A percentile compares a stretch with the other conserved stretches of the same genome.
These are phyloP conservation scores for Corythornis cristatus DNA, from an alignment of 2,113 vertebrate species.

Conservation along the genomic window DNA sequence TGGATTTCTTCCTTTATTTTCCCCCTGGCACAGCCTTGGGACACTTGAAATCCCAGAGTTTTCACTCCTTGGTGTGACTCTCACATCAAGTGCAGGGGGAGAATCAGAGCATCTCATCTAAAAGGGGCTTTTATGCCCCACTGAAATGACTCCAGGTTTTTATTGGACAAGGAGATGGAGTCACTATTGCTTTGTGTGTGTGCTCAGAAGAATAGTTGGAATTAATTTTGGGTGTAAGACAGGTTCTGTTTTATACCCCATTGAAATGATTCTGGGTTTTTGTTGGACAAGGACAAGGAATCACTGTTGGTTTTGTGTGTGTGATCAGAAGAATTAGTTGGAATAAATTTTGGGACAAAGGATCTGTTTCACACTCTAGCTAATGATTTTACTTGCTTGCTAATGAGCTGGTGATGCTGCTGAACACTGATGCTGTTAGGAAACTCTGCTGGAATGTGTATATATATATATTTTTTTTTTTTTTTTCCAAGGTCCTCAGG, in stretches of 20 bases:
- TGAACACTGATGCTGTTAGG: not conserved
- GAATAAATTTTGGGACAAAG: not conserved
- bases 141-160: not conserved
- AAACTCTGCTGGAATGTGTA: not conserved
- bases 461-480: not conserved
- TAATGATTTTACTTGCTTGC: not conserved
- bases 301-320: not conserved
- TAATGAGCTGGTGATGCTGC: not conserved
- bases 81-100: not conserved
- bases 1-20: not conserved
- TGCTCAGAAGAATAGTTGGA: not conserved
- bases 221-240: not conserved
- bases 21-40: not conserved
- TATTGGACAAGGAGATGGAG: not conserved
- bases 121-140: not conserved
- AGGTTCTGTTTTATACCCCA: rapidly evolving
- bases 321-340: not conserved
- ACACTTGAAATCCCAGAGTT: not conserved
- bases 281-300: not conserved
- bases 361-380: not conserved
- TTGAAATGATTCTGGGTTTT: not conserved
- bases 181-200: not conserved
- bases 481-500: not conserved
- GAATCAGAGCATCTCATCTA: not conserved
- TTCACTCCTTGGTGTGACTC: not conserved